Percentiles rank a stretch among this genome's conserved stretches.
Evolutionary conservation across 2,888 invertebrate genomes (phyloP).

Genomic region (Chesias legatella): DNA sequence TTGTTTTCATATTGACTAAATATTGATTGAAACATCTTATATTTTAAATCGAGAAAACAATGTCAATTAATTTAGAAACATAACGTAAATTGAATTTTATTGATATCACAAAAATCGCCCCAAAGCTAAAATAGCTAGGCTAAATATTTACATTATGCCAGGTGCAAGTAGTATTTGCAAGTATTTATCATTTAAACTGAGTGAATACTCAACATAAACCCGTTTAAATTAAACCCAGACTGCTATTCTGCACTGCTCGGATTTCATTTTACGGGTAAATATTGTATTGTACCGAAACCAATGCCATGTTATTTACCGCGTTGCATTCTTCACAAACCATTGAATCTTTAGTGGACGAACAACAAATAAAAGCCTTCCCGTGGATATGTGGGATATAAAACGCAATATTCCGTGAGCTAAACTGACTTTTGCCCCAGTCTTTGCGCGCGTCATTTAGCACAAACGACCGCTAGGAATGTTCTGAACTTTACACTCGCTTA

Average conservation of each 20-base stretch:
- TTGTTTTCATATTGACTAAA: no score
- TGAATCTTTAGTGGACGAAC: conserved; percentile 53
- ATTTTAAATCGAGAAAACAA: no score
- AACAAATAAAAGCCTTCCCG: conserved; percentile 49
- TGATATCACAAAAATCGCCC: no score
- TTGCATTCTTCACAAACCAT: conserved; percentile 64
- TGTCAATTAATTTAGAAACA: no score
- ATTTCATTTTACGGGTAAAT: conserved; percentile 41
- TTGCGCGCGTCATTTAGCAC: conserved; percentile 29
- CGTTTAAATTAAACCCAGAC: no score
- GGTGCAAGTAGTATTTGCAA: no score
- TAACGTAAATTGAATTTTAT: no score
- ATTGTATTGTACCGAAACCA: conserved; percentile 41
- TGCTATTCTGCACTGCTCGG: conserved; percentile 12
- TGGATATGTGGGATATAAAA: conserved; percentile 43
- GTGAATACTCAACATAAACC: no score
- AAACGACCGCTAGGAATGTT: conserved; percentile 27
- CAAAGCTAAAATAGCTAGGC: no score
- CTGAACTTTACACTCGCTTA: conserved; percentile 27
- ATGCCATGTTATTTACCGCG: conserved; percentile 49
- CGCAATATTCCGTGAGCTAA: conserved; percentile 47
- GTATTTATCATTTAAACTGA: no score
- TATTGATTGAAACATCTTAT: no score
- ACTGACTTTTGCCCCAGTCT: conserved; percentile 37
- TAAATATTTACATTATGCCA: no score